Percentiles rank a stretch among this genome's conserved stretches.
These are phyloP conservation scores for Megalonaias nervosa DNA, from an alignment of 1,140 invertebrate species.

Conservation along the genomic window DNA sequence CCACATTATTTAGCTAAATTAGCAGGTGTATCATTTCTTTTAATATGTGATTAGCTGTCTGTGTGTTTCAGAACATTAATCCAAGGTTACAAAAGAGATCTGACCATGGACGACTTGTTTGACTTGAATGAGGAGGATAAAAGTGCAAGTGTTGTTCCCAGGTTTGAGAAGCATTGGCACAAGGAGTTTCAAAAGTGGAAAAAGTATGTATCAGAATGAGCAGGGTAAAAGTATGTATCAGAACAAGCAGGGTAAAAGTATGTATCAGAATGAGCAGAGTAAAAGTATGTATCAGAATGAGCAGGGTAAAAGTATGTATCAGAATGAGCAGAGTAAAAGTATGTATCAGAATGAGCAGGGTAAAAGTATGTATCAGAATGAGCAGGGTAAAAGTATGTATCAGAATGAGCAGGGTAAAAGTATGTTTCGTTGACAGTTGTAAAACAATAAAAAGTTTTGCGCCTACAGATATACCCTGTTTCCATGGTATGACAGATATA, in stretches of 20 bases:
- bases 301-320: no score
- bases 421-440: no score
- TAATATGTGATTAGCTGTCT: neutral
- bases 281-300: constrained; percentile 62
- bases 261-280: constrained; percentile 40
- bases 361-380: no score
- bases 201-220: constrained; percentile 61
- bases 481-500: no score
- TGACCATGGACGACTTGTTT: constrained; percentile 91
- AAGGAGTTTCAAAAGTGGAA: constrained; percentile 62
- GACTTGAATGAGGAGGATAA: constrained; percentile 88
- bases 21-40: no score
- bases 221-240: no score
- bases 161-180: constrained; percentile 91
- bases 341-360: constrained; percentile 55
- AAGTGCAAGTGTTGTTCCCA: constrained; percentile 83
- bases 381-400: constrained; percentile 68
- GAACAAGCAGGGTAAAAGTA: constrained; percentile 50
- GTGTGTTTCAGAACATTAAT: constrained; percentile 76
- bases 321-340: no score
- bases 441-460: no score
- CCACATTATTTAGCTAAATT: neutral
- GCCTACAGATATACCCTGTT: no score
- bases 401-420: no score
- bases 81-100: constrained; percentile 86